Percentiles rank a stretch among this genome's conserved stretches.
Conservation (phyloP, 2,888 invertebrate genomes). For the Gastrophysa polygoni region DNA sequence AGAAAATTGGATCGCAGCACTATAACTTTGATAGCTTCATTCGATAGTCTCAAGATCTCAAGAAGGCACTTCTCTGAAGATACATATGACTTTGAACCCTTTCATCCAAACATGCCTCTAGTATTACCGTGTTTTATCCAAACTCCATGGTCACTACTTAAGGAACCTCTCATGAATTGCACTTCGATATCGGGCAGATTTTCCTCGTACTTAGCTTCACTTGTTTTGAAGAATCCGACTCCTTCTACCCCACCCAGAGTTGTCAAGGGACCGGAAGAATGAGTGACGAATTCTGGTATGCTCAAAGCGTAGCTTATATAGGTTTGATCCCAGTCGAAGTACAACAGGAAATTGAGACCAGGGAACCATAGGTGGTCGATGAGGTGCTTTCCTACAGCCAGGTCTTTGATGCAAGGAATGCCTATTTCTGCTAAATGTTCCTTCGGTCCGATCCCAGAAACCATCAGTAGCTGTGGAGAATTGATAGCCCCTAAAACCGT, state of each 20-base stretch:
- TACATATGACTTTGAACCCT: too few relatives aligned
- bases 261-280: slow-evolving; percentile 61
- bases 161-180: slow-evolving; percentile 63
- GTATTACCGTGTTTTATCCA: slow-evolving; percentile 27
- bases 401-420: slow-evolving; percentile 66
- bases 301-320: slow-evolving; percentile 3
- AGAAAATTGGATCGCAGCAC: too few relatives aligned
- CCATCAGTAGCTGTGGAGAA: slow-evolving; percentile 77
- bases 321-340: slow-evolving; percentile 53
- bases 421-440: slow-evolving; percentile 63
- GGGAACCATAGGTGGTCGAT: slow-evolving; percentile 71
- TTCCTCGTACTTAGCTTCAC: slow-evolving; percentile 59
- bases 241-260: slow-evolving; percentile 66
- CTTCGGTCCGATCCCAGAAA: slow-evolving; percentile 69
- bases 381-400: slow-evolving; percentile 69
- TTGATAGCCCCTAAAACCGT: slow-evolving; percentile 79
- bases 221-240: slow-evolving; percentile 63
- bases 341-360: slow-evolving; percentile 62
- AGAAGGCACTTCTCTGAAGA: too few relatives aligned
- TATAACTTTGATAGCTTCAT: too few relatives aligned
- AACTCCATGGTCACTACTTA: slow-evolving; percentile 63
- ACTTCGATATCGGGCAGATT: slow-evolving; percentile 69
- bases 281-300: slow-evolving; percentile 10
- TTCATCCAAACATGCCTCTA: too few relatives aligned
- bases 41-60: too few relatives aligned